phyloP scores from a whole-genome alignment of 2,113 vertebrate genomes.

The Tursiops truncatus region DNA sequence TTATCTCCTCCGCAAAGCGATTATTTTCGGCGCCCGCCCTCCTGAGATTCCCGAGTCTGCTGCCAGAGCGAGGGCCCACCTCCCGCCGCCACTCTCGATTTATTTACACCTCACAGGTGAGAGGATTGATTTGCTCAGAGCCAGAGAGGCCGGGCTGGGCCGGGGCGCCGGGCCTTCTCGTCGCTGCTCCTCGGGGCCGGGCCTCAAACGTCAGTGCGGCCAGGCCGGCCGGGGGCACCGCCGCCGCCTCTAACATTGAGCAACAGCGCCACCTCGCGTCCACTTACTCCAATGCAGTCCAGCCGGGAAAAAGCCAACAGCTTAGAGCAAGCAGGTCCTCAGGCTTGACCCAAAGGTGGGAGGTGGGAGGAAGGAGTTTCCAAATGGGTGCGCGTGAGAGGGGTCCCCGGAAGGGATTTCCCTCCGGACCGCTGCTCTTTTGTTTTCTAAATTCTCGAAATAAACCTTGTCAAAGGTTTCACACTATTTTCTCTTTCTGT shows the following conservation, averaged over 20 bases:
- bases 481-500: conserved; percentile 45
- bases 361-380: conserved; percentile 18
- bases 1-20: conserved; percentile 69
- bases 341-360: conserved; percentile 54
- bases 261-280: conserved; percentile 85
- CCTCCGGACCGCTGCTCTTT: not conserved
- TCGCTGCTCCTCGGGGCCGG: conserved; percentile 29
- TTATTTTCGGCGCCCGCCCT: conserved; percentile 66
- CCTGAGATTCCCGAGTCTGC: conserved; percentile 42
- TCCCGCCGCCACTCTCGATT: conserved; percentile 70
- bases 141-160: conserved; percentile 45
- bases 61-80: conserved; percentile 55
- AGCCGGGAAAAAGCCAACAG: not conserved
- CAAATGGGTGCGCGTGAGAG: not conserved
- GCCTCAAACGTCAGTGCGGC: conserved; percentile 69
- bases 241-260: conserved; percentile 80
- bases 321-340: not conserved
- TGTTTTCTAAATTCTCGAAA: conserved; percentile 44
- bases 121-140: conserved; percentile 78
- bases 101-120: conserved; percentile 81
- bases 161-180: conserved; percentile 51
- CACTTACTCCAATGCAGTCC: conserved; percentile 52
- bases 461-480: conserved; percentile 47
- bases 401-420: not conserved
- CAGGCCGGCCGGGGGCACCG: conserved; percentile 39